Evolutionary conservation across 1,140 invertebrate genomes (phyloP), one percentile per base, ranked within the genome.

Genomic region (Cyphomyrmex costatus): DNA sequence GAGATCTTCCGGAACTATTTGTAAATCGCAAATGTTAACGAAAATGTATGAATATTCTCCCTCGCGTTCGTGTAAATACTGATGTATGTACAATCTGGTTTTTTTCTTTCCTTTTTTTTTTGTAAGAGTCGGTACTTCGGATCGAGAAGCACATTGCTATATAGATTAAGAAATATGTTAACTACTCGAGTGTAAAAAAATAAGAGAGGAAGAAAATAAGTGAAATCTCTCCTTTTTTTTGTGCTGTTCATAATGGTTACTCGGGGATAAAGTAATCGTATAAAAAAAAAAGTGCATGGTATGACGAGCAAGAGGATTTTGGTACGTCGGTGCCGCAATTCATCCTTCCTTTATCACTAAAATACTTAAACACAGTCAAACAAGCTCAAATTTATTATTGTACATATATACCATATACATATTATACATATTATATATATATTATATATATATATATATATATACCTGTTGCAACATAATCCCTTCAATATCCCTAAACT

Each of bases 351-450:
- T 94, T 93, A 93, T 92, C 92, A 91, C 85, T 93, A 74, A 88
- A 92, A 93, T 94, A 95, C 92, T 94, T 94, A 93, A 80, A 93
- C 89, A 89, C 93, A 93, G 91, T 93, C 92, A 92, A 93, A 91
- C 92, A 94, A 94, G 93, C 94, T 95, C 94, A 94, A 95, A 94
- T 94, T 94, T 92, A 94, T 94, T 93, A 93, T 92, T 95, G 94
- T 95, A 95, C 91, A 95, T 95, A 95, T 93, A 94, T 93, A 94
- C 93, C 92, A 94, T 94, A 92, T 92, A 94, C 93, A 93, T 92
- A 92, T 93, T 89, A 92, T 93, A 93, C 90, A 93, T 92, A 91
- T 85, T 77, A 86, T 77, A 84, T 84, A 85, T 85, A 92, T 91
- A 91, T 85, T 77, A 86, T 76, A 83, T 83, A 84, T 85, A 92